phyloP scores from a whole-genome alignment of 1,140 invertebrate species.

The Papilio polyxenes region DNA sequence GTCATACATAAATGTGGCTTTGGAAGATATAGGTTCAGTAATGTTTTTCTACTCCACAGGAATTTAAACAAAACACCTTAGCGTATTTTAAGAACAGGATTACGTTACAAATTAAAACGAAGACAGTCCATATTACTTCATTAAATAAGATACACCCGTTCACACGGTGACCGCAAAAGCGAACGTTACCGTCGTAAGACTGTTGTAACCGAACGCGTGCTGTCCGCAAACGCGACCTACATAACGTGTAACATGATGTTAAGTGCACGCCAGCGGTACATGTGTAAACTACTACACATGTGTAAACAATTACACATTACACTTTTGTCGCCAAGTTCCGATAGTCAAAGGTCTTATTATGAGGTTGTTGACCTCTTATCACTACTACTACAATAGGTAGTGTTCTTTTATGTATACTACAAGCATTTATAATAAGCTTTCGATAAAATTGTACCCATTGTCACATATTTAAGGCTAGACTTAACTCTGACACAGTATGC shows the following conservation, averaged over 20 bases:
- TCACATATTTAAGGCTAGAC: too few relatives aligned
- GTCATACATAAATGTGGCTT: too few relatives aligned
- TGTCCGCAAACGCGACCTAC: constrained; percentile 32
- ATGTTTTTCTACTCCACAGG: too few relatives aligned
- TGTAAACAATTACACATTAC: neutral
- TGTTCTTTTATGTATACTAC: neutral
- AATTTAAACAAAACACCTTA: too few relatives aligned
- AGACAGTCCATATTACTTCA: neutral
- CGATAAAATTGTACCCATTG: too few relatives aligned
- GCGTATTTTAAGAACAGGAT: neutral
- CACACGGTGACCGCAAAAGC: constrained; percentile 35
- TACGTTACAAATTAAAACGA: neutral
- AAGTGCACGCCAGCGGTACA: constrained; percentile 27
- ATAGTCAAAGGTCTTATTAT: constrained; percentile 7
- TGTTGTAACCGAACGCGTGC: constrained; percentile 34
- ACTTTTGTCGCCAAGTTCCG: neutral
- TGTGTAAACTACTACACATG: neutral
- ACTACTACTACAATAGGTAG: neutral
- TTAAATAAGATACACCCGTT: constrained; percentile 3
- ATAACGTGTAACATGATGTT: constrained; percentile 33
- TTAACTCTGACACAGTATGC: too few relatives aligned
- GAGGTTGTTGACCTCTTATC: neutral
- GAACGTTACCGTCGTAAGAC: constrained; percentile 35
- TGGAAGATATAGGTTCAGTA: too few relatives aligned
- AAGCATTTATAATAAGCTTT: too few relatives aligned